phyloP scores from a whole-genome alignment of 2,888 invertebrate species.

The Masnerella sp. region DNA sequence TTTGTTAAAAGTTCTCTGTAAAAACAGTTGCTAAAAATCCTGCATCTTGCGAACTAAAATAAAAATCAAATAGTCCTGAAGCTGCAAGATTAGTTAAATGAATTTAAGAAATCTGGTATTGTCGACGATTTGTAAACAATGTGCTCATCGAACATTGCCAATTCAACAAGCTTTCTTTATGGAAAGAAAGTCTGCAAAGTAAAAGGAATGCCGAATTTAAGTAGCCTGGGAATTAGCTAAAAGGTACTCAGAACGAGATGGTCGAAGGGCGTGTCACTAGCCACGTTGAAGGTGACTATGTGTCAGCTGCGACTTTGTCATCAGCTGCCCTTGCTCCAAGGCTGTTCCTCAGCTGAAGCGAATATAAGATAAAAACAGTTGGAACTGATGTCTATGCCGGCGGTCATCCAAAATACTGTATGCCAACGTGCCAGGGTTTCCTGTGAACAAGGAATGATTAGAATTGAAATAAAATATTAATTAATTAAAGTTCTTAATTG shows the following conservation, averaged over 20 bases:
- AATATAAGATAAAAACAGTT: constrained; percentile 89
- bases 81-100: too few relatives aligned
- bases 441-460: too few relatives aligned
- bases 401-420: constrained; percentile 88
- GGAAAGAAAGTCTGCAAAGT: too few relatives aligned
- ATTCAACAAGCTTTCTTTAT: neutral
- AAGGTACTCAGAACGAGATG: constrained; percentile 69
- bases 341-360: constrained; percentile 87
- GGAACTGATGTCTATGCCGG: constrained; percentile 85
- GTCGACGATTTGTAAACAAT: too few relatives aligned
- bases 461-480: too few relatives aligned
- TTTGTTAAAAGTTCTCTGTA: too few relatives aligned
- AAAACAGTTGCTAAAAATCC: too few relatives aligned
- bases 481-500: too few relatives aligned
- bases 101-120: too few relatives aligned
- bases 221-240: constrained; percentile 54
- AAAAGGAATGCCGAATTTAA: constrained; percentile 5
- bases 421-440: constrained; percentile 87
- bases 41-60: too few relatives aligned
- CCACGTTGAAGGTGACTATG: constrained; percentile 63
- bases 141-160: too few relatives aligned
- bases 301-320: constrained; percentile 67
- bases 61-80: too few relatives aligned
- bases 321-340: constrained; percentile 80
- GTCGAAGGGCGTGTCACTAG: constrained; percentile 67